A percentile compares a stretch with the other conserved stretches of the same genome.
Evolutionary conservation across 2,113 vertebrate genomes (phyloP).

Genomic region (Tyrannus savana): DNA sequence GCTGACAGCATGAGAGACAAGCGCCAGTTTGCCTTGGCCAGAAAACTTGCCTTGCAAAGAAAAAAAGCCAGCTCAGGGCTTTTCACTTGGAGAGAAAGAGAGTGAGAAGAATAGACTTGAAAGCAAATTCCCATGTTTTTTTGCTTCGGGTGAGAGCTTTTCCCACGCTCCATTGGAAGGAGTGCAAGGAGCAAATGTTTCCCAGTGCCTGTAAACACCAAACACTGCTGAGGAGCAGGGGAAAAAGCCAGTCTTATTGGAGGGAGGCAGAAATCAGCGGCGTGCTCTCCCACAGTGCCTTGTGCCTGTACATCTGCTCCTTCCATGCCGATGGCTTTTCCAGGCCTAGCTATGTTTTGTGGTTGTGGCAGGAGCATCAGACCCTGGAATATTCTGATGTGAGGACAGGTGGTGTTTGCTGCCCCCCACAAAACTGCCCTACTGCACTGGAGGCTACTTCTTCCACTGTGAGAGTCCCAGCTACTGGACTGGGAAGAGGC

Average conservation of each 20-base stretch:
- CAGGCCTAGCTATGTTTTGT: background rate
- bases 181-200: constrained; percentile 45
- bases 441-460: background rate
- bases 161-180: constrained; percentile 53
- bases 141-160: constrained; percentile 44
- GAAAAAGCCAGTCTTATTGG: background rate
- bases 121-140: constrained; percentile 60
- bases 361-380: fast-evolving
- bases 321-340: background rate
- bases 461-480: background rate
- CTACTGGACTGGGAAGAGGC: background rate
- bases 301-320: background rate
- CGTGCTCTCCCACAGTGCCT: fast-evolving
- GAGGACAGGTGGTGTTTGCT: background rate
- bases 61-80: constrained; percentile 61
- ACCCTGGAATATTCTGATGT: too few relatives aligned
- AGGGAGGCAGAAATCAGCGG: background rate
- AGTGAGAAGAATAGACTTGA: constrained; percentile 64
- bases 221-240: background rate
- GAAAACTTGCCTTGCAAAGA: constrained; percentile 50
- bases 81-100: constrained; percentile 58
- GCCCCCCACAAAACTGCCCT: background rate
- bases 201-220: constrained; percentile 9
- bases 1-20: constrained; percentile 44
- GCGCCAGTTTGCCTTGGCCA: constrained; percentile 11